Conservation (phyloP, 2,797 vertebrate genomes). For the Sternotherus odoratus region DNA sequence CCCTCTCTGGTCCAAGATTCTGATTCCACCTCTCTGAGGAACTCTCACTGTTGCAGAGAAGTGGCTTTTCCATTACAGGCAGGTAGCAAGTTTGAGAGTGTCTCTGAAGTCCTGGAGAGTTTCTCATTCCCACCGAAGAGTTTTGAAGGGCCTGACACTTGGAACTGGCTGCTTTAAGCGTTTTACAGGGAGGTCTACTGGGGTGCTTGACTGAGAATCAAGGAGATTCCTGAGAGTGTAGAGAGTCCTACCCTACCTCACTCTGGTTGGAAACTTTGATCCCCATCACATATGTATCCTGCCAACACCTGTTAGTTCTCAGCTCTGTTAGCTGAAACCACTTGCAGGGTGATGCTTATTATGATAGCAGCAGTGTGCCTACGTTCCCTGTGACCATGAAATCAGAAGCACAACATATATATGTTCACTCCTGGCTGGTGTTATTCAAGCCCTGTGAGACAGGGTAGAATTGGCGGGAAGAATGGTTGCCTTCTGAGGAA, state of each 20-base stretch:
- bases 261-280: conserved; percentile 9
- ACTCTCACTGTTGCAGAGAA: conserved; percentile 4
- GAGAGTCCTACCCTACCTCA: conserved; percentile 6
- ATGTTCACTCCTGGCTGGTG: not conserved
- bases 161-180: not conserved
- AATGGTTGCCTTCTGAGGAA: not conserved
- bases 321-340: not conserved
- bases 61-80: not conserved
- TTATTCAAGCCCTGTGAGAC: not conserved
- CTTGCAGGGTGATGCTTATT: conserved; percentile 27
- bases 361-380: conserved; percentile 19
- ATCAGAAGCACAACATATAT: not conserved
- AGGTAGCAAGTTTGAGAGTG: not conserved
- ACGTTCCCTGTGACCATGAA: not conserved
- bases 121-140: not conserved
- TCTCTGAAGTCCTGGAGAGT: not conserved
- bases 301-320: not conserved
- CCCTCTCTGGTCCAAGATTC: conserved; percentile 43
- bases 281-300: not conserved
- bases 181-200: conserved; percentile 26
- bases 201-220: conserved; percentile 10
- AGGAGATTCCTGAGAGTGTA: not conserved
- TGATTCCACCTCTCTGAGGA: conserved; percentile 26
- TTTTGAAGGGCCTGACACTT: conserved; percentile 12
- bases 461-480: not conserved